A percentile compares a stretch with the other conserved stretches of the same genome.
Evolutionary conservation across 2,888 invertebrate species (phyloP).

Genomic region (Mythimna vitellina): DNA sequence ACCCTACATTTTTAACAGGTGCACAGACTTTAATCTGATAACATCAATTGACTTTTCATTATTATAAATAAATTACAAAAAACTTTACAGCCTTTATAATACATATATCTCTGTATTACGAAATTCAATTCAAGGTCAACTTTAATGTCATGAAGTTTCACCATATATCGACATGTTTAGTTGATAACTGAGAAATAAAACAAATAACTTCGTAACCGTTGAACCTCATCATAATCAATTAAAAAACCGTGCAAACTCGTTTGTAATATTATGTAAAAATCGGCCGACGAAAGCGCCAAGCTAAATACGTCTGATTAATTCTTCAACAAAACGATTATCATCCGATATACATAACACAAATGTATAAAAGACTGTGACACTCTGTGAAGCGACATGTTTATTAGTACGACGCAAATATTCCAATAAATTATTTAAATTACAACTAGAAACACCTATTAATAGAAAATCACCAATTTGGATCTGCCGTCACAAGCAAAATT

Average conservation of each 20-base stretch:
- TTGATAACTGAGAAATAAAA: slow-evolving; percentile 40
- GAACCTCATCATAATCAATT: slow-evolving; percentile 37
- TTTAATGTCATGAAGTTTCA: neutral
- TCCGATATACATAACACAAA: slow-evolving; percentile 71
- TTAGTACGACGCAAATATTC: slow-evolving; percentile 74
- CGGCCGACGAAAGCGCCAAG: slow-evolving; percentile 47
- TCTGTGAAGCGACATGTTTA: slow-evolving; percentile 76
- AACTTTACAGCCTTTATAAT: neutral
- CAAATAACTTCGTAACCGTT: slow-evolving; percentile 39
- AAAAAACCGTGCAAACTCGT: slow-evolving; percentile 44
- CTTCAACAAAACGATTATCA: slow-evolving; percentile 72
- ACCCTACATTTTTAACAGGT: no score
- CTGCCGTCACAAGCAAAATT: slow-evolving; percentile 36
- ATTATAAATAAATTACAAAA: neutral
- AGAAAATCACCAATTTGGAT: slow-evolving; percentile 56
- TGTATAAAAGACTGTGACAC: slow-evolving; percentile 63
- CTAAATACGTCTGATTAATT: slow-evolving; percentile 71
- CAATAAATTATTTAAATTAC: slow-evolving; percentile 80
- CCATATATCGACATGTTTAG: neutral
- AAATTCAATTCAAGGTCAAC: slow-evolving; percentile 1
- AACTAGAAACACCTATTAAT: slow-evolving; percentile 73
- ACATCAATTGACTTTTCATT: neutral
- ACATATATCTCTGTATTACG: no score
- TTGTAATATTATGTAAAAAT: slow-evolving; percentile 55
- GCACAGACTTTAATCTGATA: neutral